Evolutionary conservation across 2,113 vertebrate species (phyloP).

Genomic region (Brachyhypopomus occidentalis): DNA sequence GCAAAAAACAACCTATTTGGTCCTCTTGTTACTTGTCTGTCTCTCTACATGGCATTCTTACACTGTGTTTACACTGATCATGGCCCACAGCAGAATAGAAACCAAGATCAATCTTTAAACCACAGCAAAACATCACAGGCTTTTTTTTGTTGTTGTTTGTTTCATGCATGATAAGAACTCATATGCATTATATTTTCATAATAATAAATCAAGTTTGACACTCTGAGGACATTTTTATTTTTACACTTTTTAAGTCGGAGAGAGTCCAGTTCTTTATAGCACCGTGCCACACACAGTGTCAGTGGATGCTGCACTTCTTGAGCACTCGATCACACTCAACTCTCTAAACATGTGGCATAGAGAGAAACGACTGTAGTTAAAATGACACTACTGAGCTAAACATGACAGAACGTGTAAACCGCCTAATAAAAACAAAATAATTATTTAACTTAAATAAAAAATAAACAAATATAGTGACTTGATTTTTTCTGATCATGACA

Average conservation of each 20-base stretch:
- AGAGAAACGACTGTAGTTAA: not conserved
- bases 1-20: constrained; percentile 39
- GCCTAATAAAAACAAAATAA: not conserved
- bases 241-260: constrained; percentile 46
- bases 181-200: constrained; percentile 40
- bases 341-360: constrained; percentile 5
- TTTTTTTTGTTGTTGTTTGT: constrained; percentile 24
- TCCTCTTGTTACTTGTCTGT: constrained; percentile 37
- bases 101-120: constrained; percentile 56
- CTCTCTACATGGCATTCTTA: constrained; percentile 48
- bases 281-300: constrained; percentile 26
- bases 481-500: not conserved
- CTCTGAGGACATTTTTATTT: constrained; percentile 45
- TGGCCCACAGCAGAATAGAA: constrained; percentile 58
- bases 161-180: constrained; percentile 44
- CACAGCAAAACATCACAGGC: constrained; percentile 50
- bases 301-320: constrained; percentile 37
- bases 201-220: constrained; percentile 56
- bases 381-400: not conserved
- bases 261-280: constrained; percentile 43
- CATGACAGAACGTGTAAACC: not conserved
- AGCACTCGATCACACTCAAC: constrained; percentile 16
- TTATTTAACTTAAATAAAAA: not conserved
- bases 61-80: constrained; percentile 54
- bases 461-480: not conserved